Base-by-base conservation (phyloP, 2,888 invertebrate genomes). In the Pammene fasciana region DNA sequence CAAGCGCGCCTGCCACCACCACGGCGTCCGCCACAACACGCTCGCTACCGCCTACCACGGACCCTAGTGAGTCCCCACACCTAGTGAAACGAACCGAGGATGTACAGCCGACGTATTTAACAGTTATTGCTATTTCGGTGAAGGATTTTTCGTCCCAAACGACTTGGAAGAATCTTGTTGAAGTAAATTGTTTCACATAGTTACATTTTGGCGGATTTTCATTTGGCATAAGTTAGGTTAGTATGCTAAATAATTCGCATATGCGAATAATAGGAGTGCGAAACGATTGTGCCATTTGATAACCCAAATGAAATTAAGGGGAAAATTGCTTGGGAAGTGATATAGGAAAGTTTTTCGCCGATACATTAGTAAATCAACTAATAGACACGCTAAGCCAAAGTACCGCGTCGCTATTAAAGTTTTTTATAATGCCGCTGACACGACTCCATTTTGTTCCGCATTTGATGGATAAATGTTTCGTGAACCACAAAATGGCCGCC, bases 1-100 rank as follows among this genome's bases (percentile, higher is more conserved):
- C 46, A 18, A 16, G 48, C 70, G 61, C 11, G 57, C 62, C 50
- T 88, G 87, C 75, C 85, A 82, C 72, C 86, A 86, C 74, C 86
- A 86, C 79, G 80, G 76, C 73, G 67, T 9, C 26, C 72, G 82
- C 43, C 82, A 75, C 76, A 76, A 76, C 76, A 76, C 84, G 75
- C 79, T 79, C 75, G 73, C 78, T 73, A 70, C 79, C 74, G 68
- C 78, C 45, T 81, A 82, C 78, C 80, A 81, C 73, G 77, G 81
- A 75, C 78, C 78, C 16, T 75, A 72, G 60, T 36, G 60, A 65
- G 45, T 46, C 41, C 60, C 18, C 11, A 26, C 26, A 11, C 52
- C 52, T 6, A n/a, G 6, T 26, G 50, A 13, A 50, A 50, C 50
- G 18, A 50, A 54, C 54, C 54, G 54, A 54, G 34, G 34, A 26